Base-by-base conservation (phyloP, 2,113 vertebrate genomes). In the Donacobius atricapilla region DNA sequence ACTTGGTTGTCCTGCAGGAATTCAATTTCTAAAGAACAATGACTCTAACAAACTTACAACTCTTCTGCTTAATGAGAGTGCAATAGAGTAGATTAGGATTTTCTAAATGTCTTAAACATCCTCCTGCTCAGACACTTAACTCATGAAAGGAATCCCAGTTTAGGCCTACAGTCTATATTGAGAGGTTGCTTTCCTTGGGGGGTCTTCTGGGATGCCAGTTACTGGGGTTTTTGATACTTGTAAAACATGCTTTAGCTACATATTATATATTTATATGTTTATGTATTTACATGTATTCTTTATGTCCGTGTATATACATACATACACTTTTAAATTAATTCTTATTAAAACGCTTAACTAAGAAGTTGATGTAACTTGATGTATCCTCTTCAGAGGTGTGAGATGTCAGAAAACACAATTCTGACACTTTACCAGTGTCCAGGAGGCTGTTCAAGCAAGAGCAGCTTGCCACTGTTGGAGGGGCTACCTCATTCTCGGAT, bases 1-100 rank as follows among this genome's bases (percentile, higher is more conserved):
- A 65, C 63, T 93, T 80, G 71, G 45, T 78, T 95, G 68, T 92
- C 79, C 87, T 83, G 40, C 77, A 83, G 60, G 80, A 96, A 90
- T 77, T 90, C 69, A 66, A 20, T 77, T 85, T 83, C 45, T 94
- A 37, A 87, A 79, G 66, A 53, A 35, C 42, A 73, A 48, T 68
- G 47, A 81, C 60, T 79, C 30, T 31, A 60, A 51, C 82, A 92
- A 86, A 88, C 22, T 89, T 81, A 40, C 9, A 60, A 45, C 25
- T 84, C n/a, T 87, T 82, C 89, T 91, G 42, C 56, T 56, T 75
- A 84, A 76, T 80, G 87, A 68, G 25, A 17, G 18, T 87, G 69
- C n/a, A 64, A 7, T 53, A 25, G 24, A 53, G 65, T 75, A 80
- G 23, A 33, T 68, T 44, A 65, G 37, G 25, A 25, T 60, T 91